Percentiles rank a stretch among this genome's conserved stretches.
Evolutionary conservation across 2,888 invertebrate species (phyloP).

Genomic region (Tetropium fuscum): DNA sequence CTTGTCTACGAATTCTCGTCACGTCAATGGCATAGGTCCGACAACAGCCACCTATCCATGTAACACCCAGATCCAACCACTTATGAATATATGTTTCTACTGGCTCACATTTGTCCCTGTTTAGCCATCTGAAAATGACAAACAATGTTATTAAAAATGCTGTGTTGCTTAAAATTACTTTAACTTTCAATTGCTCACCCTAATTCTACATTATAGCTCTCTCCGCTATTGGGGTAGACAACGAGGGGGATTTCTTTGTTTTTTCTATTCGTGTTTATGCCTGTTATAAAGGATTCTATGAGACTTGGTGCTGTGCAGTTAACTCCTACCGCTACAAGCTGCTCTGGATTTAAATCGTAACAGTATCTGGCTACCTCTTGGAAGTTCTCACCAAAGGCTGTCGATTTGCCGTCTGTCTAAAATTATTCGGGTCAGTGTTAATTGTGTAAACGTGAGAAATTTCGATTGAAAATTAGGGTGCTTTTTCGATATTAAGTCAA

Average conservation of each 20-base stretch:
- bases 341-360: conserved; percentile 72
- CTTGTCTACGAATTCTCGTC: conserved; percentile 76
- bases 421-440: no score
- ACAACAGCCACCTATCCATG: conserved; percentile 93
- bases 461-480: no score
- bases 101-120: conserved; percentile 76
- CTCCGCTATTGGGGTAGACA: conserved; percentile 95
- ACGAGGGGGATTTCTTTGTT: conserved; percentile 77
- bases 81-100: conserved; percentile 79
- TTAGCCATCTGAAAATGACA: conserved; percentile 74
- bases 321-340: conserved; percentile 88
- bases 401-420: conserved; percentile 72
- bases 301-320: conserved; percentile 85
- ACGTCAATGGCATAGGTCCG: conserved; percentile 87
- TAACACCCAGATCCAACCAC: conserved; percentile 86
- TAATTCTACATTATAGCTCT: conserved; percentile 78
- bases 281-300: conserved; percentile 73
- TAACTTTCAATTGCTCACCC: conserved; percentile 67
- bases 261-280: conserved; percentile 67
- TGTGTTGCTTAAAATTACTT: neutral
- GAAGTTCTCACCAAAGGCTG: conserved; percentile 86
- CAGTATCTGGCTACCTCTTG: conserved; percentile 78
- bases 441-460: no score
- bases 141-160: neutral
- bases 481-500: no score